Base-by-base conservation (phyloP, 2,888 invertebrate species). In the Fragum fragum region DNA sequence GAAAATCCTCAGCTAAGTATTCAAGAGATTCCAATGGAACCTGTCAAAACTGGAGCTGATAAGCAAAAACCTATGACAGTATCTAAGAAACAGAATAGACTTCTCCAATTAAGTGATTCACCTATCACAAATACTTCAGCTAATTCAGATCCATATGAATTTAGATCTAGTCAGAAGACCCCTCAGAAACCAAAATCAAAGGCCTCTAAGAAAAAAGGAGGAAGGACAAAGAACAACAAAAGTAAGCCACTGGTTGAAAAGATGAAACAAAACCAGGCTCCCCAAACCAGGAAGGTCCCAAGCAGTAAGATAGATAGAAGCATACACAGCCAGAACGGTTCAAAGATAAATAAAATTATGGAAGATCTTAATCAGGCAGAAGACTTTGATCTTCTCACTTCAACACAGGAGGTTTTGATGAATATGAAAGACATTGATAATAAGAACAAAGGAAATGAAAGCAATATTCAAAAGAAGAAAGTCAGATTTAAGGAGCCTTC, bases 351-450 rank as follows among this genome's bases (percentile, higher is more conserved):
- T 18, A 81, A 86, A 36, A 59, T 91, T 53, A 76, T 80, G 23
- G 87, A 83, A 23, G 86, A 88, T 71, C 86, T 93, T 9, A 84
- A 82, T 28, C 79, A 89, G 39, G 93, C 93, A 26, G 93, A 93
- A 71, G 88, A 89, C n/a, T 88, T 90, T 87, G 91, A 92, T 57
- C 79, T 93, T 16, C 21, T 93, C 69, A 90, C 91, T 29, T 86
- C 87, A 74, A 91, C 91, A 14, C 92, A 92, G 55, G 92, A 92
- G 69, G 91, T 86, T n/a, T 74, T 85, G 11, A 73, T 81, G 1
- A 84, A 83, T 21, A 83, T 90, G 69, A 79, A 57, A 42, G 52
- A 69, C 6, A 14, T 47, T 18, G 14, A 5, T 3, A 47, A 47
- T 47, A 47, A 47, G n/a, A 14, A 3, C 2, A 1, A 47, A 16